Base-by-base conservation (phyloP, 2,888 invertebrate genomes). In the Drymonia ruficornis region DNA sequence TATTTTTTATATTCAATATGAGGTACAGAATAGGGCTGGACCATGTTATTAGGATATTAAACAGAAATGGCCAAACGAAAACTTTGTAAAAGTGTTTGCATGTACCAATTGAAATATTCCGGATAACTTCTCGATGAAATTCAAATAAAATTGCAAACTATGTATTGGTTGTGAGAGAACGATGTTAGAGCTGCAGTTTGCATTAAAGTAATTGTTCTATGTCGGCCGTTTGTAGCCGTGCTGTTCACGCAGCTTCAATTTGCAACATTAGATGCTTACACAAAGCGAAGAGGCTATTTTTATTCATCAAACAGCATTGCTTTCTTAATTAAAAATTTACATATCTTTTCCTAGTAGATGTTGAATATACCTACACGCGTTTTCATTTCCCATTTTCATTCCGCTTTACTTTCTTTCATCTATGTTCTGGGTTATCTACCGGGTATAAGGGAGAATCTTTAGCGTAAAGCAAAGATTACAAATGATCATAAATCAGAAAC, bases 101-200 rank as follows among this genome's bases (percentile, higher is more conserved):
- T 84, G 79, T 86, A 77, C 76, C 67, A 80, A 79, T 78, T 76
- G 71, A 78, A 81, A 80, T 70, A 68, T 63, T 67, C 63, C 64
- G 61, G 76, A 72, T 81, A 76, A 76, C 71, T 77, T 56, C 63
- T 72, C 60, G 56, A 65, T 62, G 65, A 79, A 79, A 79, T 79
- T 81, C 78, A 78, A 84, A 85, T 84, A 78, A 84, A 88, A 85
- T 84, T 82, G 82, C 80, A 82, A 83, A 80, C 80, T 80, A 80
- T 78, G 78, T 81, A 83, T 82, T 76, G 80, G 73, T 72, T 73
- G 63, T 63, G 67, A 66, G 72, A 55, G 53, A 61, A 68, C 59
- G 62, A 65, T 69, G 74, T 74, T 79, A 76, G 67, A 71, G 70
- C 76, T 76, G 76, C 77, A 80, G 81, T 83, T 85, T 83, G 81